Evolutionary conservation across 2,888 invertebrate genomes (phyloP), one percentile per base, ranked within the genome.

Genomic region (Tromatobia lineatoria): DNA sequence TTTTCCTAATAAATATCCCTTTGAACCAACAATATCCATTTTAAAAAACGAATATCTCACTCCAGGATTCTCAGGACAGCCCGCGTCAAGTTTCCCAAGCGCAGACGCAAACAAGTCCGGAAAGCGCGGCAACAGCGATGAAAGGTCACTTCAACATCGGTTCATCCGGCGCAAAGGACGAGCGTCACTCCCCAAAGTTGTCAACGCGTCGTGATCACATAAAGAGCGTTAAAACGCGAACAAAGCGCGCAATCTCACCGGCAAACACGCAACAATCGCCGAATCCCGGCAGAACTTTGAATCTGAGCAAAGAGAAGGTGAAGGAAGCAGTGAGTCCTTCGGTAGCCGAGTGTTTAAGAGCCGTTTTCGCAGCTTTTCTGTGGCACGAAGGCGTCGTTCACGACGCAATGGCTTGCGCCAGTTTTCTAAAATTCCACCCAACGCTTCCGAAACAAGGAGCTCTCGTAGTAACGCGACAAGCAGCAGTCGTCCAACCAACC

Each of bases 331-430:
- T 98, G 92, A 98, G 98, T 87, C 98, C 99, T 0, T 97, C 98
- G 0, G 97, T 98, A 74, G 98, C 98, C 0, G 98, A 99, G 93
- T 97, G 98, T 88, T 94, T 99, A 25, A 95, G 99, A n/a, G 98
- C 99, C 0, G 97, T 99, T 6, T 99, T 99, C 94, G 99, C 99
- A 0, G 98, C 99, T 0, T 96, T 99, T 89, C 94, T 99, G 1
- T 99, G 99, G 99, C 99, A 99, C 92, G 99, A 99, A 94, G 98
- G 99, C 15, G 96, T 99, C 66, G 99, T 99, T 0, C 99, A 99
- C 92, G 99, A 99, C 93, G 99, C 99, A 7, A 99, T 99, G 96
- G 99, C 99, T 0, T 99, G 99, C 92, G 98, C 99, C 0, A 98
- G 99, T 0, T 99, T 98, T 92, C 95, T 99, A 10, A 99, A 99